Evolutionary conservation across 2,797 vertebrate species (phyloP).

Genomic region (Thripadectes ignobilis): DNA sequence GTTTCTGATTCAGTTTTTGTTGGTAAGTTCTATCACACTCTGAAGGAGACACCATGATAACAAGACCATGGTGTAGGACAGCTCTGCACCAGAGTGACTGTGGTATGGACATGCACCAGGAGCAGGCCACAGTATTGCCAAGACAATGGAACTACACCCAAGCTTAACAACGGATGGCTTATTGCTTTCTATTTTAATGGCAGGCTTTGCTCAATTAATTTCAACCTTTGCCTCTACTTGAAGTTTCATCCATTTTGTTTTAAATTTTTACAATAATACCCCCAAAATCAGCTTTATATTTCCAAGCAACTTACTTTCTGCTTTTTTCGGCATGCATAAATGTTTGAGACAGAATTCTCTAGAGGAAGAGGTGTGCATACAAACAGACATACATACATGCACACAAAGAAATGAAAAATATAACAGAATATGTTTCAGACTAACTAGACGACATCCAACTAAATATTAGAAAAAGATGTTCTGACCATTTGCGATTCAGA

Average conservation of each 20-base stretch:
- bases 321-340: not conserved
- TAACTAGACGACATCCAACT: conserved; percentile 52
- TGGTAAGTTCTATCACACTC: not conserved
- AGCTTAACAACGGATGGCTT: not conserved
- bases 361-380: not conserved
- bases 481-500: conserved; percentile 68
- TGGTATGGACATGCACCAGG: accelerated
- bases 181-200: not conserved
- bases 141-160: not conserved
- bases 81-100: not conserved
- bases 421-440: conserved; percentile 29
- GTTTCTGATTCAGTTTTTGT: not conserved
- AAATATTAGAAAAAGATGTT: conserved; percentile 74
- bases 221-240: not conserved
- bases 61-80: not conserved
- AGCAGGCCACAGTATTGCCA: not conserved
- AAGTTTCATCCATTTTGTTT: not conserved
- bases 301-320: not conserved
- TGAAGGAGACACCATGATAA: accelerated
- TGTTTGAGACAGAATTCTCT: not conserved
- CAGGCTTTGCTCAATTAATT: not conserved
- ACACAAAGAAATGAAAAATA: conserved; percentile 8
- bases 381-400: not conserved
- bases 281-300: not conserved
- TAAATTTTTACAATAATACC: not conserved